Base-by-base conservation (phyloP, 1,140 invertebrate species). In the Lepidurus packardi region DNA sequence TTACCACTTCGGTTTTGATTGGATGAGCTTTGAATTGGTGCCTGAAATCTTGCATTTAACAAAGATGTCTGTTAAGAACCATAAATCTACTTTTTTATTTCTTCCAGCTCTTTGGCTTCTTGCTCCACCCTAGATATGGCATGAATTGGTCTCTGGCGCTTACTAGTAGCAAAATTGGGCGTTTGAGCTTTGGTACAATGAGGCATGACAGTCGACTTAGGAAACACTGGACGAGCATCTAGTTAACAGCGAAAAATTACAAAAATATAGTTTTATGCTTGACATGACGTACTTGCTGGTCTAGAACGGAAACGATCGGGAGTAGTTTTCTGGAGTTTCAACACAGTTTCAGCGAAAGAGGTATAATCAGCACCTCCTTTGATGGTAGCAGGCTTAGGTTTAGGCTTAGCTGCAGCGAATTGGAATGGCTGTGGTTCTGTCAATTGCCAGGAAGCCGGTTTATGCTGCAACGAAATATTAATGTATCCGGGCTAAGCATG, bases 31-130 rank as follows among this genome's bases (percentile, higher is more conserved):
- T 77, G n/a, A 77, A 77, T 21, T 77, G 76, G 45, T 65, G 45
- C 76, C 76, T 77, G 44, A 76, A 42, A 43, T 21, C 16, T 10
- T 75, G 42, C 24, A 76, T 75, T 10, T 24, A 34, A 47, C 13
- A 16, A 41, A 47, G 1, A 21, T 47, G 4, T 47, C 43, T 11
- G 16, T 21, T 16, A 24, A 76, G 24, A 8, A 21, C 24, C 21
- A 43, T 41, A 65, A 77, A 9, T 9, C 53, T 77, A 77, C 76
- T 77, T 77, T 77, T 45, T 77, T 7, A 77, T 77, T 77, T 77
- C 76, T 77, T 77, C 76, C n/a, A 77, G 11, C 10, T 77, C 76
- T 7, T 53, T 53, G 11, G 25, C 21, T 65, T 77, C 76, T 77
- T 77, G 45, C 41, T 77, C 76, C n/a, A 65, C 76, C 7, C 44